Base-by-base conservation (phyloP, 2,888 invertebrate genomes). In the Alcis repandata region DNA sequence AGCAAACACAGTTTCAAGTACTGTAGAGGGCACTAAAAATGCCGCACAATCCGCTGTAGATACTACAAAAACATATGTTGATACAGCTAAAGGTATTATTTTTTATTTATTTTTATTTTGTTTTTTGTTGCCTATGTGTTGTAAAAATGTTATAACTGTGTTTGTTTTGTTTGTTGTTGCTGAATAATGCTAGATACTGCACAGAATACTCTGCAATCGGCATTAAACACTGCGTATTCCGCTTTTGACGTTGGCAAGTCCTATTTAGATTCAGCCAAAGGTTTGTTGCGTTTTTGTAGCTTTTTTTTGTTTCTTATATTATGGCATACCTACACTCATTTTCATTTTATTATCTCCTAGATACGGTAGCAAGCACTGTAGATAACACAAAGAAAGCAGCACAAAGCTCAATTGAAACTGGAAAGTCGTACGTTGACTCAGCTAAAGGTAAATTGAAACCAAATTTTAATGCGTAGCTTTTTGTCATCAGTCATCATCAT, bases 321-420 rank as follows among this genome's bases (percentile, higher is more conserved):
- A 38, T 40, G n/a, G n/a, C 36, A 41, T 15, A n/a, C 36, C 20
- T 27, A 11, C 38, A 46, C 52, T 57, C n/a, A 59, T 40, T 40
- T 52, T 56, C 59, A 61, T 63, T 48, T 67, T 69, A 61, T 74
- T 71, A 63, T 69, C 59, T 71, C 79, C 68, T 89, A 91, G 91
- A 90, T 82, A 85, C 89, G 19, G 84, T 90, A 76, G 80, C 85
- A 59, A 84, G 75, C 74, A 83, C 91, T 66, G 82, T 91, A 83
- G 91, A 91, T 82, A 88, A 74, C 70, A 89, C 92, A 70, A 92
- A 89, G 80, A 90, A 90, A 79, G 84, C 88, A 13, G 90, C 92
- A 40, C 89, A 91, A 73, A 83, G 83, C 64, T 88, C 92, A 36
- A 73, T 86, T 67, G 89, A 89, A 58, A 82, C 81, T 63, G 86